Base-by-base conservation (phyloP, 1,140 invertebrate species). In the Lasioglossum albipes region DNA sequence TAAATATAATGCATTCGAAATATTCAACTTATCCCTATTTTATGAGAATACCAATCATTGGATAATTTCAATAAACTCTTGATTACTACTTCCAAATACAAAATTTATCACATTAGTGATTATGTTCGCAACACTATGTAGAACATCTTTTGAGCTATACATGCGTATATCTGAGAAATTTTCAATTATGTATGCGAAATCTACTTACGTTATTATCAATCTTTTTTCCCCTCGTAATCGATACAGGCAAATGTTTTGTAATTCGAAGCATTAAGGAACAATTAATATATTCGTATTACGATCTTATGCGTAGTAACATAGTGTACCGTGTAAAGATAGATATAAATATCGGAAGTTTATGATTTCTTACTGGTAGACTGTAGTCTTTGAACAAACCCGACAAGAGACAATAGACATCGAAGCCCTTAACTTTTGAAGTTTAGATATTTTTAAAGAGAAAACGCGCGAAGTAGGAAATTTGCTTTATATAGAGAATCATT, bases 71-170 rank as follows among this genome's bases (percentile, higher is more conserved):
- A 81, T 42, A 75, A 84, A n/a, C 70, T n/a, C 49, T 27, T 67
- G 59, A 65, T 64, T 45, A 7, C 31, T 68, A 72, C 16, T 81
- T 41, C 59, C n/a, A 59, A 59, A 74, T 75, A 72, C 16, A 68
- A 62, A 80, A 80, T 74, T 45, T 67, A 79, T 75, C 36, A 75
- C 68, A 81, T 81, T 64, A 76, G 31, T 16, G 45, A 80, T 74
- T 75, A 68, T 66, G 54, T 64, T 16, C n/a, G 20, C 41, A 75
- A 54, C 16, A n/a, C 61, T 79, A 71, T 59, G 22, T 79, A 77
- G 31, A 79, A 75, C 16, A 69, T 84, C 10, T 49, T 64, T 54
- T 6, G 6, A n/a, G 57, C 27, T 61, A 45, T 12, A 45, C 36
- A 36, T 36, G 36, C 3, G 36, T 36, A 49, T 77, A 16, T 70